These are phyloP conservation scores for Palythoa grandiflora DNA, from an alignment of 92 coral and sea anemone genomes.

Conservation along the genomic window DNA sequence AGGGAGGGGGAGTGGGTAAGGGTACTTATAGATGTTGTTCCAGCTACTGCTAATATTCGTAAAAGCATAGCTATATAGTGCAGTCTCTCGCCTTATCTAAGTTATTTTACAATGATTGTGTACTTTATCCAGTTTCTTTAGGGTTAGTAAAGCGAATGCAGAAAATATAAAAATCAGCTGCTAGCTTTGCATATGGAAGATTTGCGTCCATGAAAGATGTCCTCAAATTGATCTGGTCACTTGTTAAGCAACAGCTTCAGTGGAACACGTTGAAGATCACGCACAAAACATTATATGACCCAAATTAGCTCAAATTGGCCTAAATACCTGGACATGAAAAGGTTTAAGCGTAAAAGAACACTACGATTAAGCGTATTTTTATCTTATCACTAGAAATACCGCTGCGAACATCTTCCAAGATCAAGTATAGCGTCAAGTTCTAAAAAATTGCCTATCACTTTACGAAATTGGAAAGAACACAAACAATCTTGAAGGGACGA, in stretches of 20 bases:
- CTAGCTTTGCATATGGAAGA: conserved; percentile 62
- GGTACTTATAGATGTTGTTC: too few species aligned
- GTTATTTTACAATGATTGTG: neutral
- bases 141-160: conserved; percentile 38
- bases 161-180: conserved; percentile 51
- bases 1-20: too few species aligned
- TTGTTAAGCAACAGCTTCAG: conserved; percentile 9
- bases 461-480: neutral
- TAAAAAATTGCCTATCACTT: neutral
- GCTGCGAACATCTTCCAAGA: too few species aligned
- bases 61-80: too few species aligned
- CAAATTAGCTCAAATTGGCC: neutral
- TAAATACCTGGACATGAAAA: neutral
- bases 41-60: too few species aligned
- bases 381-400: too few species aligned
- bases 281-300: neutral
- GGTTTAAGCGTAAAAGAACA: neutral
- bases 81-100: neutral
- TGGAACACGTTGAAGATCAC: too few species aligned
- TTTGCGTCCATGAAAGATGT: conserved; percentile 46
- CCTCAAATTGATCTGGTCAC: conserved; percentile 54
- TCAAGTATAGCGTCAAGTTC: too few species aligned
- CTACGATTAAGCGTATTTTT: neutral
- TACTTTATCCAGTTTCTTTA: neutral
- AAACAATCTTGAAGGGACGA: neutral